A percentile compares a stretch with the other conserved stretches of the same genome.
These are phyloP conservation scores for Paralichthys olivaceus DNA, from an alignment of 2,113 vertebrate genomes.

Conservation along the genomic window DNA sequence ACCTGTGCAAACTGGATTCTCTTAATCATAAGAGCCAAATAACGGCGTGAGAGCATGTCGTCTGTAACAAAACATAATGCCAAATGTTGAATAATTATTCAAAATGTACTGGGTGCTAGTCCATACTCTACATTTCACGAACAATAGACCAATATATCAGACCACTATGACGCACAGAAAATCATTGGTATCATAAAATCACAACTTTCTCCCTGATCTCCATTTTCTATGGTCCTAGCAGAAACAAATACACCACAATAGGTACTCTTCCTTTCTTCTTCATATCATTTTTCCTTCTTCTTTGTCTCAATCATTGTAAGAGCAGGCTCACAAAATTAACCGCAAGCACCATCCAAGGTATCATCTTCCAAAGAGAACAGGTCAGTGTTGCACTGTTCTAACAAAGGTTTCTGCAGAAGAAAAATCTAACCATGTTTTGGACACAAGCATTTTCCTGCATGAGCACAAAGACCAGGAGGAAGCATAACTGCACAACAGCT, in stretches of 20 bases:
- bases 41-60: not conserved
- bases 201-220: not conserved
- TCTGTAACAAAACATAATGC: not conserved
- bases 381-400: not conserved
- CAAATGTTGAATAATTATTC: not conserved
- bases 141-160: slow-evolving; percentile 1
- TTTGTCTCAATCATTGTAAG: not conserved
- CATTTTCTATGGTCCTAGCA: not conserved
- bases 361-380: slow-evolving; percentile 7
- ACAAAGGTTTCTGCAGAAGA: slow-evolving; percentile 40
- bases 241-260: slow-evolving; percentile 4
- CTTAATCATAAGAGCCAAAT: not conserved
- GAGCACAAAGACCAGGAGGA: slow-evolving; percentile 37
- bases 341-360: not conserved
- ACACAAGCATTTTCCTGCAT: slow-evolving; percentile 38
- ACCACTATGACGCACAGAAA: not conserved
- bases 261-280: not conserved
- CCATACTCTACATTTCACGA: not conserved
- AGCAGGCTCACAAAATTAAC: not conserved
- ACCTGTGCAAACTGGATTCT: not conserved
- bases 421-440: not conserved
- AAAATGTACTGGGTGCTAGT: not conserved
- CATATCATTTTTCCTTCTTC: too few relatives aligned
- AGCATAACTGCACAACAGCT: slow-evolving; percentile 10
- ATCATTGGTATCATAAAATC: slow-evolving; percentile 5